Conservation (phyloP, 2,113 vertebrate genomes). For the Heloderma charlesbogerti region DNA sequence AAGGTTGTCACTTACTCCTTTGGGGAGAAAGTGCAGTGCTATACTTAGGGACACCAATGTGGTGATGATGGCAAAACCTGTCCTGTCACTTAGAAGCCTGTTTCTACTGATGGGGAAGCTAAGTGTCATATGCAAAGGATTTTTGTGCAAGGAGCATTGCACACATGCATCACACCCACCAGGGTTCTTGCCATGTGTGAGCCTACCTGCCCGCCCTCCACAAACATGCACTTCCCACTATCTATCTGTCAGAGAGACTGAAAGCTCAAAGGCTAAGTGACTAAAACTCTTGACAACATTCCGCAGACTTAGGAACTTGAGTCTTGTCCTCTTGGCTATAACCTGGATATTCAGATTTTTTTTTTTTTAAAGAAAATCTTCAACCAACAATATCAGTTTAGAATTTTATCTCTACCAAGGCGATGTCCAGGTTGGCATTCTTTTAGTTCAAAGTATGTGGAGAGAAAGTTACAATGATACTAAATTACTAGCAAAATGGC, state of each 20-base stretch:
- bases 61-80: not conserved
- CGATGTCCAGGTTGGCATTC: not conserved
- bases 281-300: not conserved
- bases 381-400: not conserved
- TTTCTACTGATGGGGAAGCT: not conserved
- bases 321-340: not conserved
- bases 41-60: too few relatives aligned
- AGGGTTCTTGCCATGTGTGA: too few relatives aligned
- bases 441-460: not conserved
- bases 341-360: not conserved
- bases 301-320: not conserved
- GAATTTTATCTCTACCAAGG: not conserved
- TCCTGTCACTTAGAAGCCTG: not conserved
- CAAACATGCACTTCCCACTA: too few relatives aligned
- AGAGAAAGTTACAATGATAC: not conserved
- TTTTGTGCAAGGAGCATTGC: not conserved
- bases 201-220: too few relatives aligned
- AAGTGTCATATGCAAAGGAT: not conserved
- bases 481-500: not conserved
- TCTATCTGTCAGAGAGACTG: not conserved
- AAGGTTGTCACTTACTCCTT: too few relatives aligned
- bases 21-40: too few relatives aligned
- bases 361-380: too few relatives aligned
- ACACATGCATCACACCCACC: not conserved
- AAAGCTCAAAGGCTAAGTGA: not conserved